A percentile compares a stretch with the other conserved stretches of the same genome.
phyloP scores from a whole-genome alignment of 2,113 vertebrate genomes.

The Hypocryptadius cinnamomeus region DNA sequence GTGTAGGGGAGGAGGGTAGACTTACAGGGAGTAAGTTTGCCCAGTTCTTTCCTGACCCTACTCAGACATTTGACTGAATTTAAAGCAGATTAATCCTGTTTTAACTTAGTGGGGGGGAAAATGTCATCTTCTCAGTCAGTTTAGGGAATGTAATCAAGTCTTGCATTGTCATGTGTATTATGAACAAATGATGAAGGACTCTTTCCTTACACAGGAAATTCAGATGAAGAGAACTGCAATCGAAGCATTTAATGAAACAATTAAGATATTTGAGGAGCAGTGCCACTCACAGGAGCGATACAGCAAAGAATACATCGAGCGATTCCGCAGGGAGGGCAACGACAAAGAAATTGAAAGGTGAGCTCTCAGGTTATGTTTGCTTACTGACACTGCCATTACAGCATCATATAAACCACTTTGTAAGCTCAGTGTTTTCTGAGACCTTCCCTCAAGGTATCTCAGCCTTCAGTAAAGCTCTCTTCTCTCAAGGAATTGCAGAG shows the following conservation, averaged over 20 bases:
- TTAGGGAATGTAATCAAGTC: neutral
- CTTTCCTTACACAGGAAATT: slow-evolving; percentile 79
- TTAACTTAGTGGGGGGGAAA: neutral
- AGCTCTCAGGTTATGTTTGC: neutral
- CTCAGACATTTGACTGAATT: neutral
- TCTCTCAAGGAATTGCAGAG: neutral
- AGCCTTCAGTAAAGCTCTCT: neutral
- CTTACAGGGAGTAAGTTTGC: neutral
- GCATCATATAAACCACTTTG: neutral
- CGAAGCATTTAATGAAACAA: slow-evolving; percentile 93
- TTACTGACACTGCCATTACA: neutral
- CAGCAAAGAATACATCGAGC: slow-evolving; percentile 89
- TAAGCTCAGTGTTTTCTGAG: neutral
- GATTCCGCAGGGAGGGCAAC: slow-evolving; percentile 80
- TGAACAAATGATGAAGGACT: neutral
- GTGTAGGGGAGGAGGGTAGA: neutral
- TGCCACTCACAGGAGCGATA: slow-evolving; percentile 88
- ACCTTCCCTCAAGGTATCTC: neutral
- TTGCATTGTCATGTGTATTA: neutral
- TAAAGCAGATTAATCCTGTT: neutral
- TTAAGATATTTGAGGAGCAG: slow-evolving; percentile 94
- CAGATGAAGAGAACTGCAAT: slow-evolving; percentile 95
- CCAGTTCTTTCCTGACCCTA: neutral
- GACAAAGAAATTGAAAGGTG: slow-evolving; percentile 92
- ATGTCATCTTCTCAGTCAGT: neutral